These are phyloP conservation scores for Heliocidaris erythrogramma DNA, from an alignment of 35 echinoderm and acorn worm species.

Conservation along the genomic window DNA sequence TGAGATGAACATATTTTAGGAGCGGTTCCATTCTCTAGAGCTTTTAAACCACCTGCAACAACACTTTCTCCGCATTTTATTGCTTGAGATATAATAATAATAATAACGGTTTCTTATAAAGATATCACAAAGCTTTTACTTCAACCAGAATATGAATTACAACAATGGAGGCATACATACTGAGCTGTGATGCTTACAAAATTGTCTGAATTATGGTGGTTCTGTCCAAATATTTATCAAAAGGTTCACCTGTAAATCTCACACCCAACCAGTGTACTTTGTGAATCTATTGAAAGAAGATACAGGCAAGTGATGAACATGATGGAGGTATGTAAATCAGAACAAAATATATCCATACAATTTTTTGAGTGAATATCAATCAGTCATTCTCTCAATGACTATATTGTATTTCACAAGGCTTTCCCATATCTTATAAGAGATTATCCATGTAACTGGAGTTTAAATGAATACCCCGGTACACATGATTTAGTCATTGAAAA, in stretches of 20 bases:
- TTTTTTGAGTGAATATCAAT: background rate
- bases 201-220: background rate
- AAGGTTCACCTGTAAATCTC: background rate
- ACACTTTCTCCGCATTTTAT: background rate
- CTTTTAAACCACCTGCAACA: constrained; percentile 3
- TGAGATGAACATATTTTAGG: background rate
- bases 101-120: no score
- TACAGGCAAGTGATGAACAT: no score
- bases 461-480: background rate
- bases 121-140: background rate
- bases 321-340: background rate
- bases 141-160: background rate
- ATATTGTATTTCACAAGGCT: background rate
- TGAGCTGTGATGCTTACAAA: background rate
- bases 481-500: background rate
- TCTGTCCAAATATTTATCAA: background rate
- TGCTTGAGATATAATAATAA: no score
- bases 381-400: background rate
- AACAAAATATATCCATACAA: background rate
- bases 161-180: background rate
- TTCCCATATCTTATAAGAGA: background rate
- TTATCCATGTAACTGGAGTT: background rate
- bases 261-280: background rate
- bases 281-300: background rate
- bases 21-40: background rate